These are phyloP conservation scores for Drosophila paucipuncta DNA, from an alignment of 2,888 invertebrate species.

Conservation along the genomic window DNA sequence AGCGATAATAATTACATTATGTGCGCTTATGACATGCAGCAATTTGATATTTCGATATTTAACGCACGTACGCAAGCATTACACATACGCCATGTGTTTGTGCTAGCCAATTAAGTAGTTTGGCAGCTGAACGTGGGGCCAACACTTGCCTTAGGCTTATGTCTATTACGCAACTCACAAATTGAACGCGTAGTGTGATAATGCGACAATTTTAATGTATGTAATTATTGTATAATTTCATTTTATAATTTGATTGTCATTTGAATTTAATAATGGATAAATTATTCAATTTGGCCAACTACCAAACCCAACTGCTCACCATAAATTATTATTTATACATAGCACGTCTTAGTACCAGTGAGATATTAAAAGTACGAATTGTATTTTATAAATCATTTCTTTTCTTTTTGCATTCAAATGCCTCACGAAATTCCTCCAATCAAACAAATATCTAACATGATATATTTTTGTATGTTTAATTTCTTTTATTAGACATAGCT, in stretches of 20 bases:
- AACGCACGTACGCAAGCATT: slow-evolving; percentile 64
- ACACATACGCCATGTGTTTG: slow-evolving; percentile 59
- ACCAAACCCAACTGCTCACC: not conserved
- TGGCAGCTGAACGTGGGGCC: slow-evolving; percentile 21
- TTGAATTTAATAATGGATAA: not conserved
- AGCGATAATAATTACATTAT: slow-evolving; percentile 72
- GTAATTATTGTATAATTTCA: slow-evolving; percentile 3
- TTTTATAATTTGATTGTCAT: not conserved
- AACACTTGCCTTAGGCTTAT: slow-evolving; percentile 17
- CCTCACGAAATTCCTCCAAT: not conserved
- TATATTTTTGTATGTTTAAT: not conserved
- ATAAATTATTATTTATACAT: not conserved
- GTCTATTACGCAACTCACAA: slow-evolving; percentile 30
- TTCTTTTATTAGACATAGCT: not conserved
- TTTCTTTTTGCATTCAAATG: slow-evolving; percentile 2
- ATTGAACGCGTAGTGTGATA: slow-evolving; percentile 3
- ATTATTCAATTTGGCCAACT: not conserved
- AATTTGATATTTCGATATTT: slow-evolving; percentile 54
- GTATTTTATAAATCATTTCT: not conserved
- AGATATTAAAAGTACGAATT: not conserved
- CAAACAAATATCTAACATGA: not conserved
- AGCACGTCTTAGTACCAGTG: not conserved
- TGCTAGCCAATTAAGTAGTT: slow-evolving; percentile 23
- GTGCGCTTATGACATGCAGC: slow-evolving; percentile 54
- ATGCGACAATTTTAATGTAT: slow-evolving; percentile 29